Conservation (phyloP, 2,113 vertebrate genomes). For the Psophia crepitans region DNA sequence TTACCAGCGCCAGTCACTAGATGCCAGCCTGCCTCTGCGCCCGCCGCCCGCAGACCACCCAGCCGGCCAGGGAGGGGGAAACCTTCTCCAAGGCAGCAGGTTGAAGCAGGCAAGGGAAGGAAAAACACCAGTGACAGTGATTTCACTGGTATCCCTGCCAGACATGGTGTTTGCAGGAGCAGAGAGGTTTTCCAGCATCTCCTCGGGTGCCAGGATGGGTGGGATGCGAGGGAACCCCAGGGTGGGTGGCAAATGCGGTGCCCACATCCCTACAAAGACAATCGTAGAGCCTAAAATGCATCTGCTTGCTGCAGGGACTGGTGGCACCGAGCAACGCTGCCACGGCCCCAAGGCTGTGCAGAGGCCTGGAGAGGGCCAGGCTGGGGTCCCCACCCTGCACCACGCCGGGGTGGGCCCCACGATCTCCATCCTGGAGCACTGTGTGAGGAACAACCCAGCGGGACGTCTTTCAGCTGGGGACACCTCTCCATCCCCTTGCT, state of each 20-base stretch:
- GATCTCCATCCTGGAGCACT: background rate
- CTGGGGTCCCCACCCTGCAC: background rate
- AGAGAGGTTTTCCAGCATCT: background rate
- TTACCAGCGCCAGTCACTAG: background rate
- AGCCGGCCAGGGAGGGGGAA: too few species aligned
- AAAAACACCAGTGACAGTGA: slow-evolving; percentile 6
- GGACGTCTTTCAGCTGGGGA: rapidly evolving
- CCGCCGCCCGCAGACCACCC: background rate
- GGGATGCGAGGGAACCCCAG: background rate
- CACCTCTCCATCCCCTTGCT: background rate
- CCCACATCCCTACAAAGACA: rapidly evolving
- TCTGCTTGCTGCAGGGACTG: rapidly evolving
- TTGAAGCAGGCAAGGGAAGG: background rate
- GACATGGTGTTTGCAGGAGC: background rate
- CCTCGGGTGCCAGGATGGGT: background rate
- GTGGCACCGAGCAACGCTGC: background rate
- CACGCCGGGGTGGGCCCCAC: background rate
- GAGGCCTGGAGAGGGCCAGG: background rate
- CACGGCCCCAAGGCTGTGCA: rapidly evolving
- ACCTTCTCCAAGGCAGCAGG: background rate
- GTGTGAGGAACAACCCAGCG: rapidly evolving
- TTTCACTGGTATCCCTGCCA: background rate
- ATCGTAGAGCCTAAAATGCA: background rate
- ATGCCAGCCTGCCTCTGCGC: background rate
- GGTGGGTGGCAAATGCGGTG: rapidly evolving